phyloP scores from a whole-genome alignment of 2,797 vertebrate genomes.

The Xerus rutilus region DNA sequence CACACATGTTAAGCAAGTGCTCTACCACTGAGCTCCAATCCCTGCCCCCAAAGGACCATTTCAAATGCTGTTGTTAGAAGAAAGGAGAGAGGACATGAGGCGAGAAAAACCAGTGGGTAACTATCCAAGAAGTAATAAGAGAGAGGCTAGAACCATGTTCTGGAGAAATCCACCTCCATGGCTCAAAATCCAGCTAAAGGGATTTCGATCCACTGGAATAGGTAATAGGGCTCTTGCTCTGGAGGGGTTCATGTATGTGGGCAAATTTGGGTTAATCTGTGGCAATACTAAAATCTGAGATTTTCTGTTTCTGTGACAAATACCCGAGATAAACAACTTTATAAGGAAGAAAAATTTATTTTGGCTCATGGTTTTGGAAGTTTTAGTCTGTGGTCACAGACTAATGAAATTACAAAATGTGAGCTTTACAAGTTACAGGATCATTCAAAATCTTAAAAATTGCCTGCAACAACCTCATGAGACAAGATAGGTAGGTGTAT shows the following conservation, averaged over 20 bases:
- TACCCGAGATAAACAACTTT: too few relatives aligned
- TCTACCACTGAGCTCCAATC: neutral
- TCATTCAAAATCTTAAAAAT: neutral
- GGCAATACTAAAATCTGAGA: neutral
- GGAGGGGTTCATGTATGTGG: neutral
- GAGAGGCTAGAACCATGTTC: neutral
- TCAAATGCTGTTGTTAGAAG: neutral
- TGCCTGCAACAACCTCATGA: neutral
- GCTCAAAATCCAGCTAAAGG: neutral
- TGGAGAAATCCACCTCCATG: neutral
- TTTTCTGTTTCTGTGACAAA: too few relatives aligned
- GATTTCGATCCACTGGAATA: neutral
- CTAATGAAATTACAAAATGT: neutral
- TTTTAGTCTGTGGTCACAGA: too few relatives aligned
- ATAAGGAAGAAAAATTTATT: too few relatives aligned
- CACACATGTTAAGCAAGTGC: neutral
- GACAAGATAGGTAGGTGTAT: neutral
- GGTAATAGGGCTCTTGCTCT: neutral
- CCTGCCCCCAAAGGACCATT: neutral
- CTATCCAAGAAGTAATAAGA: neutral
- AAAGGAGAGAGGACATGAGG: neutral
- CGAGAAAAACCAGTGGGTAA: neutral
- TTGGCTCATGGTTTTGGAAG: too few relatives aligned
- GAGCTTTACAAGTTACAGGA: neutral
- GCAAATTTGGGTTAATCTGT: neutral